phyloP scores from a whole-genome alignment of 2,888 invertebrate genomes.

The Cosmia trapezina region DNA sequence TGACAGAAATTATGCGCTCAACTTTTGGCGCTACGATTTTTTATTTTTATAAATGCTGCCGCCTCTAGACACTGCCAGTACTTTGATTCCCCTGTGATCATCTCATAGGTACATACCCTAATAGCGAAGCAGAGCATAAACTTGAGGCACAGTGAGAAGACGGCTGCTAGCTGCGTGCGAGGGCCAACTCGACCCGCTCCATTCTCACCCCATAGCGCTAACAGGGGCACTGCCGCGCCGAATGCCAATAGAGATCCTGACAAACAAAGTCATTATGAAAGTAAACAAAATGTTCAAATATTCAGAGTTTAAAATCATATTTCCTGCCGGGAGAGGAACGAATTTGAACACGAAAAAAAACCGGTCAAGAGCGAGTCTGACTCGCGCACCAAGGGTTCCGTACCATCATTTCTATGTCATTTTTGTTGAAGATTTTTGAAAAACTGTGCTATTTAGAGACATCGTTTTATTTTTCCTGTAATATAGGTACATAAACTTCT shows the following conservation, averaged over 20 bases:
- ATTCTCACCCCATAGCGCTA: slow-evolving; percentile 80
- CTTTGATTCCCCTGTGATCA: not conserved
- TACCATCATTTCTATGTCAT: too few species aligned
- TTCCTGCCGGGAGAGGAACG: not conserved
- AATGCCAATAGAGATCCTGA: slow-evolving; percentile 84
- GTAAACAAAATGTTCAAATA: not conserved
- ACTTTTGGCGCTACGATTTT: not conserved
- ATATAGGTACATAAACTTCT: too few species aligned
- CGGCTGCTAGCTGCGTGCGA: slow-evolving; percentile 83
- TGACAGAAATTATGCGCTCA: not conserved
- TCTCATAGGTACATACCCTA: slow-evolving; percentile 73
- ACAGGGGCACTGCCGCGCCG: slow-evolving; percentile 82
- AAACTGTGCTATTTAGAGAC: too few species aligned
- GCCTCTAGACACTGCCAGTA: not conserved
- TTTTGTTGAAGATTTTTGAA: too few species aligned
- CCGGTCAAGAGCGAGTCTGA: too few species aligned
- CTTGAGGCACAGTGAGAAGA: slow-evolving; percentile 85
- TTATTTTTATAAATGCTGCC: not conserved
- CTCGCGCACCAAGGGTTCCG: too few species aligned
- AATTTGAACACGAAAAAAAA: not conserved
- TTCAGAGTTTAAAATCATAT: not conserved
- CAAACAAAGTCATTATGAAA: not conserved
- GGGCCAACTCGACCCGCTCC: slow-evolving; percentile 77
- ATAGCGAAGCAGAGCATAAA: slow-evolving; percentile 84
- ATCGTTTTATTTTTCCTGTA: too few species aligned